These are phyloP conservation scores for Acipenser oxyrinchus DNA, from an alignment of 2,797 vertebrate genomes.

Conservation along the genomic window DNA sequence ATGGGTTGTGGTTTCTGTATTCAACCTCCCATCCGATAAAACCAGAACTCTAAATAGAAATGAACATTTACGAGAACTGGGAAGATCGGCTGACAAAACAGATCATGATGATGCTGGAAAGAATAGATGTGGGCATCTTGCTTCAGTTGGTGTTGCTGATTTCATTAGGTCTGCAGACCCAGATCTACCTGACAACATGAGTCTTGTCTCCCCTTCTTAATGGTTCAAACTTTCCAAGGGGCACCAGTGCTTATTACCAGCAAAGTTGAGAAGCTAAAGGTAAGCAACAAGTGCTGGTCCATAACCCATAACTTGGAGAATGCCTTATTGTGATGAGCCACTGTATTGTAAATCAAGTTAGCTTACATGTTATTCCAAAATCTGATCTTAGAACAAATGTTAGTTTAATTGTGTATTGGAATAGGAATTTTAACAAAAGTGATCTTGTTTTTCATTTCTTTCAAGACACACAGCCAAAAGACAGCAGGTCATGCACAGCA, in stretches of 20 bases:
- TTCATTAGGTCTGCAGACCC: conserved; percentile 27
- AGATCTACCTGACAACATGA: conserved; percentile 35
- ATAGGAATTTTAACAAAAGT: too few species aligned
- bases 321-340: too few species aligned
- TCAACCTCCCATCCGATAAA: conserved; percentile 10
- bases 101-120: conserved; percentile 6
- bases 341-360: too few species aligned
- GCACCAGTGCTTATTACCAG: conserved; percentile 35
- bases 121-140: conserved; percentile 39
- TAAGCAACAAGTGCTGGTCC: conserved; percentile 26
- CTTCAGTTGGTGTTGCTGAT: conserved; percentile 47
- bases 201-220: conserved; percentile 53
- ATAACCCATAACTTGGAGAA: too few species aligned
- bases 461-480: conserved; percentile 31
- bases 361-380: too few species aligned
- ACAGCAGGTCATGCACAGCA: conserved; percentile 58
- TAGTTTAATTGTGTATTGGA: too few species aligned
- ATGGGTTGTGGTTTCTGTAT: conserved; percentile 58
- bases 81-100: conserved; percentile 9
- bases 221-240: conserved; percentile 79
- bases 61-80: neutral
- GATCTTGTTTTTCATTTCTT: too few species aligned
- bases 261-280: conserved; percentile 64
- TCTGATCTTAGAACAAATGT: too few species aligned
- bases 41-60: conserved; percentile 9